These are phyloP conservation scores for Rotaria magnacalcarata DNA, from an alignment of 2,888 invertebrate genomes.

Conservation along the genomic window DNA sequence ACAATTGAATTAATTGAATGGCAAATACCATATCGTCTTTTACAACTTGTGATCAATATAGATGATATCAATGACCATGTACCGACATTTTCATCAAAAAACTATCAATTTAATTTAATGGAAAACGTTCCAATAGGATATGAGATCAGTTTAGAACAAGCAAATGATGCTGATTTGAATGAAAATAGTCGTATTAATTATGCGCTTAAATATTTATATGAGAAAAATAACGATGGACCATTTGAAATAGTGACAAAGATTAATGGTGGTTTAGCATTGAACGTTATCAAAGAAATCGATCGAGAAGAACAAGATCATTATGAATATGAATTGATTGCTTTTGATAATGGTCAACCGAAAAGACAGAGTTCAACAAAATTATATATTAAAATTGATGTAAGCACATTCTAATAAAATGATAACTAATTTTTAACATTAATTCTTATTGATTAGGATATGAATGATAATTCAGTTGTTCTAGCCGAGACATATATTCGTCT, in stretches of 20 bases:
- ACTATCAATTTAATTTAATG: constrained; percentile 28
- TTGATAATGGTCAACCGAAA: constrained; percentile 37
- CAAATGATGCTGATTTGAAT: constrained; percentile 39
- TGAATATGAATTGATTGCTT: constrained; percentile 28
- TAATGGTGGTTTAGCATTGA: constrained; percentile 33
- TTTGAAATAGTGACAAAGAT: constrained; percentile 41
- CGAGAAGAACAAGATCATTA: constrained; percentile 39
- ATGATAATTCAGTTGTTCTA: constrained; percentile 40
- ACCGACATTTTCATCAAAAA: constrained; percentile 25
- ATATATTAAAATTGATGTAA: constrained; percentile 19
- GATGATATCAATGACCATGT: constrained; percentile 43
- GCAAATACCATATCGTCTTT: constrained; percentile 31
- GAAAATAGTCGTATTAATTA: constrained; percentile 38
- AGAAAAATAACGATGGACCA: constrained; percentile 27
- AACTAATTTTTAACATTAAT: too few species aligned
- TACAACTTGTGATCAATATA: constrained; percentile 40
- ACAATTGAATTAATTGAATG: constrained; percentile 33
- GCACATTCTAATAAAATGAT: background rate
- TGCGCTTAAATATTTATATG: background rate
- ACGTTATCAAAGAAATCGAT: constrained; percentile 34
- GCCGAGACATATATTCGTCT: background rate
- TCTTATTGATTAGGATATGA: constrained; percentile 24
- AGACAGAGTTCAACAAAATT: background rate
- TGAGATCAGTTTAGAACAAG: constrained; percentile 38
- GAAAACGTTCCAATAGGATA: constrained; percentile 43